Conservation (phyloP, 92 coral and sea anemone species). For the Actinernus sp. region DNA sequence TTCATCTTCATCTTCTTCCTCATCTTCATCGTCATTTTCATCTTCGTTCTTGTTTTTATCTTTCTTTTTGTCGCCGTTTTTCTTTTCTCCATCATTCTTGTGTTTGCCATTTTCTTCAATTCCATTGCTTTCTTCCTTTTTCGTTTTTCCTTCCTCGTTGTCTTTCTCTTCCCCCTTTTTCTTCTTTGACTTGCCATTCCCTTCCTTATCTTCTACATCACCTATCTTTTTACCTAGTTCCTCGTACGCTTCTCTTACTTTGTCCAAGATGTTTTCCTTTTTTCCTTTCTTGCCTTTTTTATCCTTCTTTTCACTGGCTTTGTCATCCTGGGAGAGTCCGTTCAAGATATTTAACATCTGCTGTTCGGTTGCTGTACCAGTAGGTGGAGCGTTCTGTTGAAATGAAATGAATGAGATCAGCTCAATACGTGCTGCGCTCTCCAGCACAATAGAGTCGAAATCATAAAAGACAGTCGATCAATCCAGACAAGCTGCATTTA, state of each 20-base stretch:
- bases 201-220: constrained; percentile 19
- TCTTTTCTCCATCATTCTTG: neutral
- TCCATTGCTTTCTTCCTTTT: constrained; percentile 34
- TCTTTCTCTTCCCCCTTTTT: constrained; percentile 22
- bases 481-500: too few species aligned
- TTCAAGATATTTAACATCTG: constrained; percentile 16
- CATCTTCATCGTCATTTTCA: constrained; percentile 25
- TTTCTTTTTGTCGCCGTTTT: constrained; percentile 15
- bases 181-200: constrained; percentile 4
- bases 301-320: neutral
- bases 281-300: neutral
- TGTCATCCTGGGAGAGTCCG: constrained; percentile 26
- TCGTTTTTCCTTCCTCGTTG: constrained; percentile 32
- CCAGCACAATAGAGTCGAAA: too few species aligned
- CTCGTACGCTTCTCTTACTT: constrained; percentile 18
- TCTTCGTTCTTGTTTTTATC: neutral
- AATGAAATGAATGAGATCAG: too few species aligned
- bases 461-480: too few species aligned
- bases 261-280: constrained; percentile 5
- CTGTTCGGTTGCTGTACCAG: constrained; percentile 13
- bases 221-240: constrained; percentile 26
- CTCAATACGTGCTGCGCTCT: too few species aligned
- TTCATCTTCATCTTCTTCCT: constrained; percentile 34
- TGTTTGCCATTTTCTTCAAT: constrained; percentile 10
- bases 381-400: neutral